A percentile compares a stretch with the other conserved stretches of the same genome.
Conservation (phyloP, 2,888 invertebrate genomes). For the Plusia festucae region DNA sequence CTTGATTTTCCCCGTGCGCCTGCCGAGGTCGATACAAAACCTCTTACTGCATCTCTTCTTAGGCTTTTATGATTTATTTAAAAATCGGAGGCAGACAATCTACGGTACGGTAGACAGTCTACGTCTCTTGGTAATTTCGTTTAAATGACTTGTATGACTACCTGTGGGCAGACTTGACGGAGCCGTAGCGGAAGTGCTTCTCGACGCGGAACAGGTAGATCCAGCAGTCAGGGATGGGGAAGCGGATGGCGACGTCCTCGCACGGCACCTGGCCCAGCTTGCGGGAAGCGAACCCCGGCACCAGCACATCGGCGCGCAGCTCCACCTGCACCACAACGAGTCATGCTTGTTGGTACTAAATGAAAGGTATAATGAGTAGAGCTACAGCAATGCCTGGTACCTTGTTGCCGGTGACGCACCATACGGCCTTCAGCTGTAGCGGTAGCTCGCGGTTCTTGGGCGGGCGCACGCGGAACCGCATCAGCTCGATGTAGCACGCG, state of each 20-base stretch:
- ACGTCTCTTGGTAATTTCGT: too few species aligned
- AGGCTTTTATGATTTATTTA: too few species aligned
- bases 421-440: slow-evolving; percentile 96
- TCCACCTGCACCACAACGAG: slow-evolving; percentile 93
- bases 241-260: slow-evolving; percentile 98
- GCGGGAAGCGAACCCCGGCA: slow-evolving; percentile 98
- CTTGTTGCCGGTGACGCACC: slow-evolving; percentile 96
- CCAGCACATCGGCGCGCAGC: slow-evolving; percentile 97
- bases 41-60: not conserved
- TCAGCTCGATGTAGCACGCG: slow-evolving; percentile 98
- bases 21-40: slow-evolving; percentile 46
- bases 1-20: slow-evolving; percentile 96
- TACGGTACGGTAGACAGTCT: too few species aligned
- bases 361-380: too few species aligned
- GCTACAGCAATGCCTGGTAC: slow-evolving; percentile 69
- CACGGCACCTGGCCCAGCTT: slow-evolving; percentile 98
- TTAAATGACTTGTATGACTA: slow-evolving; percentile 36
- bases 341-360: too few species aligned
- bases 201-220: slow-evolving; percentile 99
- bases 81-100: too few species aligned
- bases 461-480: slow-evolving; percentile 98
- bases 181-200: slow-evolving; percentile 98
- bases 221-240: slow-evolving; percentile 99
- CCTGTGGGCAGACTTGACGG: slow-evolving; percentile 97
- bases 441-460: slow-evolving; percentile 99